Conservation (phyloP, 2,113 vertebrate genomes). For the Rhabdornis inornatus region DNA sequence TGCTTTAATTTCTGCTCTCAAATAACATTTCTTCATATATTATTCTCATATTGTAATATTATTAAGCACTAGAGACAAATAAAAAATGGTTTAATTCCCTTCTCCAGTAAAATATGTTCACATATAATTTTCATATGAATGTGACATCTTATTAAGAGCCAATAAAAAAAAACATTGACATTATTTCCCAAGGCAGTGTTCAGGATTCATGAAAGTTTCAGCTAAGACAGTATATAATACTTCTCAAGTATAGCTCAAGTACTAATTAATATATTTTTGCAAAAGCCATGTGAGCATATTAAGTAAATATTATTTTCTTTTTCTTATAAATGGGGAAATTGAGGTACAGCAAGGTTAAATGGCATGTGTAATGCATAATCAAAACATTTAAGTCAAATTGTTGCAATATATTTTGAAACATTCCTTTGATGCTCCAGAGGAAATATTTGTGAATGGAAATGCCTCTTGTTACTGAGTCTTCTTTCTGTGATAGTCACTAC, state of each 20-base stretch:
- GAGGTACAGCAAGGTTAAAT: background rate
- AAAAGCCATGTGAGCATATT: background rate
- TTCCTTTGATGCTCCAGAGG: conserved; percentile 23
- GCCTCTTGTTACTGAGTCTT: conserved; percentile 24
- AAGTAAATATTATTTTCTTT: conserved; percentile 15
- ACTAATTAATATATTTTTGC: conserved; percentile 1
- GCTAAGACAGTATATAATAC: background rate
- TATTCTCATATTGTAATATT: background rate
- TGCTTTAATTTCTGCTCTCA: background rate
- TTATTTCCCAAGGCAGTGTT: conserved; percentile 40
- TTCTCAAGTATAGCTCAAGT: background rate
- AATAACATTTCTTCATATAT: background rate
- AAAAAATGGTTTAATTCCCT: background rate
- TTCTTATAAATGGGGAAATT: background rate
- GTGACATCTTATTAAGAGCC: background rate
- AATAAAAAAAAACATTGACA: background rate
- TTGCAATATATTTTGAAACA: background rate
- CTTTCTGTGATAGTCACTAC: conserved; percentile 56
- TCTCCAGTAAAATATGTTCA: background rate
- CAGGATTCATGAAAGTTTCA: background rate
- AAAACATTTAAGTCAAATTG: conserved; percentile 2
- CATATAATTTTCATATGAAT: background rate
- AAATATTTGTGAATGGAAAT: conserved; percentile 57
- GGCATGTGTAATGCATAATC: background rate
- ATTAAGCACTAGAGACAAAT: conserved; percentile 24